Evolutionary conservation across 2,888 invertebrate genomes (phyloP), one percentile per base, ranked within the genome.

Genomic region (Scrobipalpa costella): DNA sequence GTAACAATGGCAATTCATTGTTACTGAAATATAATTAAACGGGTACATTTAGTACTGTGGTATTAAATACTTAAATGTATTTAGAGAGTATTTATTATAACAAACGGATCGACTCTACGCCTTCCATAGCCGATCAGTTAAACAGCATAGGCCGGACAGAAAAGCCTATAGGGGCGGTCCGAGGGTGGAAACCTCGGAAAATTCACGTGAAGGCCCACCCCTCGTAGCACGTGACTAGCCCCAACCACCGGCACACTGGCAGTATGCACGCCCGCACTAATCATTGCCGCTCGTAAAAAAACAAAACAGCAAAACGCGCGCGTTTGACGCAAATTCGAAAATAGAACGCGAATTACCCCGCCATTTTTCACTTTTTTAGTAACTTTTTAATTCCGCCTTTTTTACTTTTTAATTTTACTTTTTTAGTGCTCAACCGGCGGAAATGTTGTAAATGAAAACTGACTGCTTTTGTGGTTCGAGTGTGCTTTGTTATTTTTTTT

Each of bases 141-240:
- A 90, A 89, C 90, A 86, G 89, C 88, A 90, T 90, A 91, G 91
- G 91, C 91, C 86, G 90, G 90, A 90, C 90, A 90, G 91, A 91
- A 91, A 91, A 90, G 91, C 91, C 90, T 90, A 90, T 88, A 90
- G 91, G 90, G 91, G 91, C 91, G 91, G 90, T 88, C 90, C 77
- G 86, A 86, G 91, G 91, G 91, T 90, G 90, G 91, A 87, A 90
- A 90, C 91, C 86, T 90, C 85, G 90, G 91, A 90, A 91, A 90
- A 89, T 90, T 90, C 89, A 90, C 89, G 89, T 88, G 86, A 83
- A 85, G 84, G 73, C 87, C 89, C 89, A 85, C 88, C 90, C 90
- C 89, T 71, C 67, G 77, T 74, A 85, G 83, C 90, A 90, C 90
- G 90, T 91, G 90, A 85, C 77, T 86, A 87, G 86, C 85, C 82